Base-by-base conservation (phyloP, 92 coral and sea anemone genomes). In the Phenganax stokvisi region DNA sequence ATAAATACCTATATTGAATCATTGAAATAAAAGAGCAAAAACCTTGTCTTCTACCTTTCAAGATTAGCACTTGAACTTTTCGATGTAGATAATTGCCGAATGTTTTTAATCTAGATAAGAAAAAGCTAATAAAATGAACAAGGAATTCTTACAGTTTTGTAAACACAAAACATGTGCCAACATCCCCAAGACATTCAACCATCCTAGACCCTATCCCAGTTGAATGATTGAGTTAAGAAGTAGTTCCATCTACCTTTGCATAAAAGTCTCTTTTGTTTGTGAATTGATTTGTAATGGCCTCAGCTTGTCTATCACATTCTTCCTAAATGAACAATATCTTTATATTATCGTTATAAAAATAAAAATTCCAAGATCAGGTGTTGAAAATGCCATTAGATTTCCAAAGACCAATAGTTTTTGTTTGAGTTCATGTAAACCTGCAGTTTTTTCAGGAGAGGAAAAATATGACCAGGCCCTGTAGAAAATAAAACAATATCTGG, bases 251-350 rank as follows among this genome's bases (percentile, higher is more conserved):
- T 81, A 96, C 99, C 91, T 96, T 96, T 62, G 89, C 92, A 52
- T 85, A 88, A 44, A 96, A 89, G 58, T 88, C 92, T 77, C 99
- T 85, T 79, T 91, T 93, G 75, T 90, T 92, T 0, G 91, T 84
- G 83, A 96, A 96, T 84, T 89, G 86, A 83, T 96, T 97, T 54
- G 91, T 88, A 52, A 96, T 83, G 81, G 90, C 91, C 65, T 84
- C 74, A 0, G 92, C 89, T 71, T 96, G 99, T 30, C 85, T 92
- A 87, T 96, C 99, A 76, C 99, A 96, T 65, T 96, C 97, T 74
- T 84, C 85, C 97, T 16, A 44, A 55, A n/a, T 8, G 29, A 52
- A 28, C 10, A 25, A 31, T 53, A 51, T 54, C 4, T 37, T 10
- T 56, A 47, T 6, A 20, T 51, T 13, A 80, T 51, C 7, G 75